phyloP scores from a whole-genome alignment of 1,140 invertebrate genomes.

The Eumaeus atala region DNA sequence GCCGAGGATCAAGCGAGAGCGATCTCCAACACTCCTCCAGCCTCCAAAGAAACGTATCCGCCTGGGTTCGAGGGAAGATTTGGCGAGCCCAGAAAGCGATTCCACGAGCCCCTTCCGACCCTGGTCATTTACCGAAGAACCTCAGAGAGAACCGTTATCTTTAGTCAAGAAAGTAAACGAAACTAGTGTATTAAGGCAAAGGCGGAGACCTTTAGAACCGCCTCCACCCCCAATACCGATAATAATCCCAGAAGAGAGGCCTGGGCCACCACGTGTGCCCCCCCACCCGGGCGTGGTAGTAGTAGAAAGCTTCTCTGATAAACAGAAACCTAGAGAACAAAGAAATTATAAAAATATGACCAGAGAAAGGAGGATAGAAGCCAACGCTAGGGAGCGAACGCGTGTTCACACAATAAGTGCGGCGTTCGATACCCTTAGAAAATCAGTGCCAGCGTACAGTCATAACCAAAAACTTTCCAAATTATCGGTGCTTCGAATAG shows the following conservation, averaged over 20 bases:
- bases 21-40: constrained; percentile 80
- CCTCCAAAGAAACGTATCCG: constrained; percentile 82
- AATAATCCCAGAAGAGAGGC: constrained; percentile 34
- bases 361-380: constrained; percentile 91
- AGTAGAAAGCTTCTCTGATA: constrained; percentile 41
- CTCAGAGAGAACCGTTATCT: constrained; percentile 46
- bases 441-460: constrained; percentile 90
- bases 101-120: constrained; percentile 61
- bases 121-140: constrained; percentile 68
- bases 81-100: constrained; percentile 48
- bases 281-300: constrained; percentile 73
- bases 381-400: constrained; percentile 93
- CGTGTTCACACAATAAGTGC: constrained; percentile 96
- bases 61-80: constrained; percentile 63
- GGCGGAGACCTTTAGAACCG: constrained; percentile 44
- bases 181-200: constrained; percentile 53
- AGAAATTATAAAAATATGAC: constrained; percentile 98
- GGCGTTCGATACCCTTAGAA: constrained; percentile 91
- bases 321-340: constrained; percentile 77
- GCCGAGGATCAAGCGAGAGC: constrained; percentile 80
- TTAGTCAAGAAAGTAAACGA: constrained; percentile 51
- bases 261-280: constrained; percentile 72
- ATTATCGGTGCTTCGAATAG: constrained; percentile 91
- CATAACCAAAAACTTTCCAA: constrained; percentile 95
- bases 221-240: constrained; percentile 37